Base-by-base conservation (phyloP, 2,797 vertebrate genomes). In the Salarias fasciatus region DNA sequence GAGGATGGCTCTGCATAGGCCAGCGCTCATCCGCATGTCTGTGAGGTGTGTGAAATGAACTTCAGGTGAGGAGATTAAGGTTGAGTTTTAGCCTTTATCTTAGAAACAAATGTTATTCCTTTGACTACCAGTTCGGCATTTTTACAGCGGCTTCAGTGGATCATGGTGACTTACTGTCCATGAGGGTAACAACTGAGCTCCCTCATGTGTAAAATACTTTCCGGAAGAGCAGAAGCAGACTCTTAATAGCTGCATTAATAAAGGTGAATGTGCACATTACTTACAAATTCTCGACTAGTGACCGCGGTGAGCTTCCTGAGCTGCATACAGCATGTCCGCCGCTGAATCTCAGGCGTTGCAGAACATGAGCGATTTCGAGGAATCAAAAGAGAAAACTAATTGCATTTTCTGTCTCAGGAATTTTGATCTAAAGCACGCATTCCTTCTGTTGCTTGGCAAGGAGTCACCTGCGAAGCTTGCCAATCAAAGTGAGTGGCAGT, bases 401-500 rank as follows among this genome's bases (percentile, higher is more conserved):
- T 63, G 35, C 41, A 45, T 77, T 82, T 77, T 64, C 42, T 63
- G 41, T 53, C 42, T 49, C 37, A 59, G 53, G 42, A 68, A 62
- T 61, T 15, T 8, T 48, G 69, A 61, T 76, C 48, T 52, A 51
- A 74, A 72, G 58, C 59, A 76, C 66, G 47, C 52, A 43, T 75
- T 70, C 65, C 53, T 24, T 63, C 76, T 69, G 63, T 60, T 72
- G 68, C 60, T 62, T 65, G 38, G 62, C 69, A 51, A 46, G 50
- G 51, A 80, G 71, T 78, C 73, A 85, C 84, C 80, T 86, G 87
- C 60, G 71, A 52, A 59, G 62, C 75, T 37, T 83, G 87, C 65
- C 87, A 87, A 69, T 91, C 88, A 90, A 15, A 14, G 6, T 86
- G 88, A 92, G 51, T 89, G 89, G 63, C 87, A 89, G 63, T 71